These are phyloP conservation scores for Spisula subtruncata DNA, from an alignment of 2,888 invertebrate species.

Conservation along the genomic window DNA sequence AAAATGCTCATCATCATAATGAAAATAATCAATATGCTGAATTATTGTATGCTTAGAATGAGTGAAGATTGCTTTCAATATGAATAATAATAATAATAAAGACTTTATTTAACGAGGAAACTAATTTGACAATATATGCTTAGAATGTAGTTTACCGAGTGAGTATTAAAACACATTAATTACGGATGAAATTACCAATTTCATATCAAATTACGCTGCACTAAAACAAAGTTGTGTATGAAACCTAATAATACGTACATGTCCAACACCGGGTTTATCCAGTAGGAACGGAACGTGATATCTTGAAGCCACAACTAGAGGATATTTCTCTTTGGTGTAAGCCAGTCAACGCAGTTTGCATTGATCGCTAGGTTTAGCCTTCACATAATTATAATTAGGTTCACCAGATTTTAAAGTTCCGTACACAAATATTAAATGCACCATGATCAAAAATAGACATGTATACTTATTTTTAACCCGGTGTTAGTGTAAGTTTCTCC, in stretches of 20 bases:
- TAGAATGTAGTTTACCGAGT: too few relatives aligned
- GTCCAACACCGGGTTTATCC: slow-evolving; percentile 64
- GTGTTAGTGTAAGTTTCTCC: background rate
- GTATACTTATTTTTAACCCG: background rate
- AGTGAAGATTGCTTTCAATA: too few relatives aligned
- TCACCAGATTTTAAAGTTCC: slow-evolving; percentile 96
- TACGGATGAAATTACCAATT: too few relatives aligned
- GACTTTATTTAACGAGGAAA: too few relatives aligned
- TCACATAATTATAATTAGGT: slow-evolving; percentile 94
- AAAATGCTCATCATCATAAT: too few relatives aligned
- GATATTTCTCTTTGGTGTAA: slow-evolving; percentile 92
- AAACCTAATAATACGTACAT: slow-evolving; percentile 49
- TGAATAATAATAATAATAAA: too few relatives aligned
- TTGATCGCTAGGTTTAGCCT: slow-evolving; percentile 90
- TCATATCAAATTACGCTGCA: too few relatives aligned
- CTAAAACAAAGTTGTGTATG: background rate
- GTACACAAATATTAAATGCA: slow-evolving; percentile 93
- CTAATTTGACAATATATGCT: too few relatives aligned
- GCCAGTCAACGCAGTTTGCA: slow-evolving; percentile 89
- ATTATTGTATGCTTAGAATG: too few relatives aligned
- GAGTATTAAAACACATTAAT: too few relatives aligned
- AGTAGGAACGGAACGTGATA: slow-evolving; percentile 97
- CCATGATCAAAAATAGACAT: background rate
- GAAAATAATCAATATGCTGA: too few relatives aligned
- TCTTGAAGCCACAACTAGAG: slow-evolving; percentile 94